A percentile compares a stretch with the other conserved stretches of the same genome.
These are phyloP conservation scores for Phortica okadai DNA, from an alignment of 2,888 invertebrate genomes.

Conservation along the genomic window DNA sequence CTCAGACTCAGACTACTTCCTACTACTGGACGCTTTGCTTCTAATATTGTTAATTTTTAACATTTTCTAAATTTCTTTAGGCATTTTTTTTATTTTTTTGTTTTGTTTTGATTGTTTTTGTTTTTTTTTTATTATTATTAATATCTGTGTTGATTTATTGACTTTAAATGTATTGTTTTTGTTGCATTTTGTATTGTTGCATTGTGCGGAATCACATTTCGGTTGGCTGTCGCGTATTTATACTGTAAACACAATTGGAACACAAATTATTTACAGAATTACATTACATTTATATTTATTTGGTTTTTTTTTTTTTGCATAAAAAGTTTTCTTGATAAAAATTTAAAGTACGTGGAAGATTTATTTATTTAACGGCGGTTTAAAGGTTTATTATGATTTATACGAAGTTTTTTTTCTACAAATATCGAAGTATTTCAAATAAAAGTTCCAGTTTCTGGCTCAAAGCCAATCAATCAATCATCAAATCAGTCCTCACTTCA, in stretches of 20 bases:
- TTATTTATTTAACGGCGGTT: too few relatives aligned
- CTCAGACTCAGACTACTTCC: slow-evolving; percentile 27
- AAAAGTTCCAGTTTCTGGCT: too few relatives aligned
- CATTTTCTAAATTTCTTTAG: slow-evolving; percentile 15
- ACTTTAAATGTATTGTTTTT: not conserved
- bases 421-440: too few relatives aligned
- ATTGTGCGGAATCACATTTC: not conserved
- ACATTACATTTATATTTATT: not conserved
- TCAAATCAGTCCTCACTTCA: too few relatives aligned
- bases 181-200: not conserved
- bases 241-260: not conserved
- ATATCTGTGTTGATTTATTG: not conserved
- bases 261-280: not conserved
- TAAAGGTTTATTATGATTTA: too few relatives aligned
- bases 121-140: not conserved
- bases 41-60: slow-evolving; percentile 8
- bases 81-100: slow-evolving; percentile 3
- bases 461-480: too few relatives aligned
- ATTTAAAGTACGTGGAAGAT: too few relatives aligned
- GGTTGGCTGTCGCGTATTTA: not conserved
- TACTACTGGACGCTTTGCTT: slow-evolving; percentile 23
- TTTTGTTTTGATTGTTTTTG: not conserved
- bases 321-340: not conserved
- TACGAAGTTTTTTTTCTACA: too few relatives aligned
- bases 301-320: not conserved